Evolutionary conservation across 64 coral and sea anemone genomes (phyloP), one percentile per base, ranked within the genome.

Genomic region (Pocillopora damicornis): DNA sequence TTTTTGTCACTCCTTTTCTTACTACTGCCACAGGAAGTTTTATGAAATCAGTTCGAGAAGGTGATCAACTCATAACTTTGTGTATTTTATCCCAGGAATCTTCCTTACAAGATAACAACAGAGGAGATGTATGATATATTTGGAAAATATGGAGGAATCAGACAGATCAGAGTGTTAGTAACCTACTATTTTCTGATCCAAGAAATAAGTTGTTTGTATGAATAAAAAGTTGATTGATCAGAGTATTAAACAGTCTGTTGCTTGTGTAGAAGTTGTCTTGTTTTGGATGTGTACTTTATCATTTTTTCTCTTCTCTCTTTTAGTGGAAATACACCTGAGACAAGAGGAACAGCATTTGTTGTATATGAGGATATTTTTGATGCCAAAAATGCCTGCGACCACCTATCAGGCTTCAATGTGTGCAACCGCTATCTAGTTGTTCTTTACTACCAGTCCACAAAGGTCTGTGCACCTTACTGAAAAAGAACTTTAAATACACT

Each of bases 121-220:
- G 97, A 99, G 82, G 97, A 99, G 81, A 95, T 99, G 93, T 99
- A 99, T 68, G 97, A 99, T 57, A 99, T 99, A 79, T 98, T 98
- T 90, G 96, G 97, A 35, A 95, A 99, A 74, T 99, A 99, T 76
- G 93, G 97, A 84, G 97, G 88, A 15, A 94, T 94, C 82, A 94
- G 96, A 83, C 96, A 98, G 60, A 98, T 98, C 13, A 90, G 96
- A 77, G 30, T 98, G 96, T 98, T 68, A 98, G 96, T 93, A 63
- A 10, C 4, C 11, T 26, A 25, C 9, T 71, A 11, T 23, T 0
- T 25, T 71, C 25, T 71, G 9, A 71, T 20, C 18, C 9, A 71
- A 18, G 20, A 77, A 77, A 77, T 77, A 8, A 22, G 14, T 20
- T 37, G 14, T 37, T 2, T 51, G 42, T 7, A 51, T 51, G 3